phyloP scores from a whole-genome alignment of 2,797 vertebrate genomes.

The Cossypha polioptera region DNA sequence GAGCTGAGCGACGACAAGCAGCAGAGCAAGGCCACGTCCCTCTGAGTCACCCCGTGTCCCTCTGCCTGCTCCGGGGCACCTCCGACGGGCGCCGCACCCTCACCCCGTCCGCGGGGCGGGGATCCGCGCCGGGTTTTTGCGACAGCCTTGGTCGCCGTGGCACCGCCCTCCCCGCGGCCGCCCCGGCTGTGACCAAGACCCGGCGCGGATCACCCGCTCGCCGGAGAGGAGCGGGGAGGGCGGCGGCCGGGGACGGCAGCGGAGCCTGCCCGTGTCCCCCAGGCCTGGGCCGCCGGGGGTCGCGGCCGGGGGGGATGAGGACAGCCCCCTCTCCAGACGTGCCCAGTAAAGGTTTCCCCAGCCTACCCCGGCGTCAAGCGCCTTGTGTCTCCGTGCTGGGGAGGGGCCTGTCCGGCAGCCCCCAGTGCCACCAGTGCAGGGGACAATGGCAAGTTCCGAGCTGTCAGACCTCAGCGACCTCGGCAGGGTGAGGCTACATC shows the following conservation, averaged over 20 bases:
- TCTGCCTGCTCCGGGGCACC: no score
- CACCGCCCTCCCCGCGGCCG: neutral
- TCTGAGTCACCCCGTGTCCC: neutral
- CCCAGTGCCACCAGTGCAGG: neutral
- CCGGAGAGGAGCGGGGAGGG: neutral
- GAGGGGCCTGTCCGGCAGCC: accelerated
- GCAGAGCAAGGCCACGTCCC: neutral
- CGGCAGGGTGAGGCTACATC: neutral
- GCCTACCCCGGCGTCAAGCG: neutral
- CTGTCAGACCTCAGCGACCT: neutral
- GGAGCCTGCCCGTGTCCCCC: no score
- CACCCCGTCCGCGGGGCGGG: accelerated
- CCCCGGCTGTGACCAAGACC: neutral
- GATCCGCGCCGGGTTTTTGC: neutral
- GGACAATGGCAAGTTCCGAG: accelerated
- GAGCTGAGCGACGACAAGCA: neutral
- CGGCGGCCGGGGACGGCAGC: neutral
- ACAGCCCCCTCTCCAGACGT: no score
- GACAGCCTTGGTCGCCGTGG: neutral
- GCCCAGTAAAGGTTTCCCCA: neutral
- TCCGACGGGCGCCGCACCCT: neutral
- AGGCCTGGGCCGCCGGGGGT: accelerated
- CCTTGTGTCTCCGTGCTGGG: neutral
- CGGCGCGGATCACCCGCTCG: accelerated
- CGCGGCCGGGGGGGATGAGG: neutral